A percentile compares a stretch with the other conserved stretches of the same genome.
Evolutionary conservation across 2,888 invertebrate species (phyloP).

Genomic region (Ectobius pallidus): DNA sequence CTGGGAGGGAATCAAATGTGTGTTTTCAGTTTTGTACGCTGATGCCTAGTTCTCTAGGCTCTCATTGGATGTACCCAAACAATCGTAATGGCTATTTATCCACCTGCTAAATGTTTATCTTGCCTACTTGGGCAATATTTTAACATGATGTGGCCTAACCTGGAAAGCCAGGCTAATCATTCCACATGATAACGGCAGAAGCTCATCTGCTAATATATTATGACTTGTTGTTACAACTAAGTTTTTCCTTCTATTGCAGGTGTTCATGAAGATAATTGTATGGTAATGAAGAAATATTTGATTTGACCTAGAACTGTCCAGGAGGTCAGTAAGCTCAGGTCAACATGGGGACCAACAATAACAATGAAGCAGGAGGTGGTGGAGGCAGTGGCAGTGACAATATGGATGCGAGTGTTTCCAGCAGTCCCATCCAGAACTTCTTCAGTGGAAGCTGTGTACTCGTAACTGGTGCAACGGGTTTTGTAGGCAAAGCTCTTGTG

Average conservation of each 20-base stretch:
- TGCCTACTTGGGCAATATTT: no score
- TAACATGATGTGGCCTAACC: no score
- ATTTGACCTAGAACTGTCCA: not conserved
- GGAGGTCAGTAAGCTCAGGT: conserved; percentile 7
- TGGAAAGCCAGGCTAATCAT: no score
- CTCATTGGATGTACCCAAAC: no score
- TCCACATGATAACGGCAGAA: no score
- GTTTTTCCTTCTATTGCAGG: not conserved
- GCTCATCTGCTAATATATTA: no score
- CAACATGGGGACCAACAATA: conserved; percentile 25
- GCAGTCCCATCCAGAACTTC: conserved; percentile 38
- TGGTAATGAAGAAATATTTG: not conserved
- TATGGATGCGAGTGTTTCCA: conserved; percentile 16
- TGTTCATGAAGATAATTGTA: not conserved
- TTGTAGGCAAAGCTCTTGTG: conserved; percentile 83
- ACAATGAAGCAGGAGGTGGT: conserved; percentile 28
- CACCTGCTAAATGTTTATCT: no score
- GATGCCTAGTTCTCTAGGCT: no score
- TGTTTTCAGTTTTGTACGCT: no score
- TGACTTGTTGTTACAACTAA: no score
- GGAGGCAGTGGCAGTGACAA: conserved; percentile 7
- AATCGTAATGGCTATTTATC: no score
- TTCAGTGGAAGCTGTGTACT: conserved; percentile 33
- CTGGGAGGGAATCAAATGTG: no score
- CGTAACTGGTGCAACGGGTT: conserved; percentile 73